phyloP scores from a whole-genome alignment of 2,888 invertebrate genomes.

The Dendrolimus houi region DNA sequence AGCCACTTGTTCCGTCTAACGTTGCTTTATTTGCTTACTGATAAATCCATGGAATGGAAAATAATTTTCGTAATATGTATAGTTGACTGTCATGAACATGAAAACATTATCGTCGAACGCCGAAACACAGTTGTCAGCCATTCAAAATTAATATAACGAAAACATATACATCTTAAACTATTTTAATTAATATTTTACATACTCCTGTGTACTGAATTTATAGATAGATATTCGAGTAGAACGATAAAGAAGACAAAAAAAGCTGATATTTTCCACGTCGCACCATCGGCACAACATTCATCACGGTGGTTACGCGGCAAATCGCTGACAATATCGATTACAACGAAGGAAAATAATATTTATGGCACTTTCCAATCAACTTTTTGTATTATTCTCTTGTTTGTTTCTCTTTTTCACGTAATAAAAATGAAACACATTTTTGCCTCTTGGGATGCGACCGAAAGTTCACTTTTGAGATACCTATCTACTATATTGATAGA shows the following conservation, averaged over 20 bases:
- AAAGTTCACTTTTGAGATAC: not conserved
- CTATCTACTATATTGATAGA: too few species aligned
- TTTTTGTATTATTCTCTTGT: constrained; percentile 40
- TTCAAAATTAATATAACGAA: too few species aligned
- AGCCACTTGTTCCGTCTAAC: too few species aligned
- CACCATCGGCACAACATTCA: constrained; percentile 35
- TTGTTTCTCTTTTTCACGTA: constrained; percentile 39
- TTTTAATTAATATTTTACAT: too few species aligned
- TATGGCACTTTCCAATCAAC: constrained; percentile 39
- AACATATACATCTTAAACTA: too few species aligned
- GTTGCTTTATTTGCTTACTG: too few species aligned
- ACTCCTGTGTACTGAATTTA: not conserved
- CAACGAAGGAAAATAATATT: constrained; percentile 46
- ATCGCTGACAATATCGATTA: constrained; percentile 58
- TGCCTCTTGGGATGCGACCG: not conserved
- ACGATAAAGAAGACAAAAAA: constrained; percentile 27
- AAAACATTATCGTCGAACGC: too few species aligned
- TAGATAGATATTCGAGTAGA: not conserved
- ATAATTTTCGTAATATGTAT: too few species aligned
- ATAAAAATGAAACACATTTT: constrained; percentile 34
- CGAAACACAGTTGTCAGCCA: too few species aligned
- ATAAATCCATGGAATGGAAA: too few species aligned
- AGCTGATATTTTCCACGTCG: constrained; percentile 30
- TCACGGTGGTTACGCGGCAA: constrained; percentile 46
- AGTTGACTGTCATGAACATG: too few species aligned